Percentiles rank a stretch among this genome's conserved stretches.
These are phyloP conservation scores for Bombus affinis DNA, from an alignment of 1,140 invertebrate genomes.

Conservation along the genomic window DNA sequence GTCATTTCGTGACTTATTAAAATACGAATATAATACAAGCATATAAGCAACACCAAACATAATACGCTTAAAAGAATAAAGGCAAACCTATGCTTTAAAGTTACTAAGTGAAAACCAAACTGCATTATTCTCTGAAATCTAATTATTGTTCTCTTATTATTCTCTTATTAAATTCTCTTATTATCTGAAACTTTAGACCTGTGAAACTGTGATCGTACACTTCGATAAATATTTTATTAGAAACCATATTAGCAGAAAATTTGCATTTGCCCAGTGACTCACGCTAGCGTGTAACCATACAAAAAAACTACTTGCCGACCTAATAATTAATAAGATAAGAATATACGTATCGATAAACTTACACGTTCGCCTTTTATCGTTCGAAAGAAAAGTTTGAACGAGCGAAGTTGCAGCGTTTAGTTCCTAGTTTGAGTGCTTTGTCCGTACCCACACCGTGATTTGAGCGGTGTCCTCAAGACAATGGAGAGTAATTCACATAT, in stretches of 20 bases:
- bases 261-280: neutral
- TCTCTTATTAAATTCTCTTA: no score
- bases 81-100: neutral
- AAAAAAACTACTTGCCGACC: neutral
- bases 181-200: neutral
- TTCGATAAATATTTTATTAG: neutral
- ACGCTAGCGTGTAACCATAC: neutral
- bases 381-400: slow-evolving; percentile 8
- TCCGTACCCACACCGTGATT: slow-evolving; percentile 5
- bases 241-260: neutral
- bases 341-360: neutral
- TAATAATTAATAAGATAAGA: neutral
- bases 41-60: no score
- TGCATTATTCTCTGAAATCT: neutral
- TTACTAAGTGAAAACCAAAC: neutral
- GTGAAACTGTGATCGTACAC: neutral
- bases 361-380: neutral
- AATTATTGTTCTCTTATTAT: no score
- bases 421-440: slow-evolving; percentile 1
- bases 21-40: no score
- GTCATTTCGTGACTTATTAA: neutral
- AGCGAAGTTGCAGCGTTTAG: slow-evolving; percentile 1
- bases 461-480: slow-evolving; percentile 45
- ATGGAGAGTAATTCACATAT: slow-evolving; percentile 53
- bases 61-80: no score